Evolutionary conservation across 2,797 vertebrate species (phyloP), one percentile per base, ranked within the genome.

Genomic region (Diplodus puntazzo): DNA sequence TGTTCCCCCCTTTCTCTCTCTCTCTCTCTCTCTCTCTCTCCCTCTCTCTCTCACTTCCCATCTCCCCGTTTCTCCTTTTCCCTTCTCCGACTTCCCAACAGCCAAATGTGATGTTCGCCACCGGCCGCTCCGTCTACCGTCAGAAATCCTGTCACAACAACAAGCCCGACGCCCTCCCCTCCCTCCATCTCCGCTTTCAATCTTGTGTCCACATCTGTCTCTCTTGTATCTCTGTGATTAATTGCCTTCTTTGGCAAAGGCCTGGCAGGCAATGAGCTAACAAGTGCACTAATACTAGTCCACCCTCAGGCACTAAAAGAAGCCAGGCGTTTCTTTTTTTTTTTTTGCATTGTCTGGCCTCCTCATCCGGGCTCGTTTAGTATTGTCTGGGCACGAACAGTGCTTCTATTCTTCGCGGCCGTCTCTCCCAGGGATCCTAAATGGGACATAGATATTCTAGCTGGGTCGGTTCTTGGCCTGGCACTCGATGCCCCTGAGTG

Each of bases 391-490:
- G 48, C 59, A 71, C 61, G 71, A 93, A 94, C 93, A 93, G 92
- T 82, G 90, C 77, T 39, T 67, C 91, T 84, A 90, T 93, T 94
- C 89, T 95, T 87, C 73, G 62, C 75, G 14, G 67, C 57, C 64
- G 39, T 68, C 86, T 88, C 83, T 88, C 87, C 75, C 87, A 86
- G 83, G 84, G 83, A 90, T 90, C 77, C 89, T 88, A 90, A 92
- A 92, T 90, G 84, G 91, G 88, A 89, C 90, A 79, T 86, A 75
- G 93, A 93, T 93, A 94, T 90, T 90, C 90, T 86, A 94, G 88
- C 86, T 48, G 71, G 86, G 90, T 87, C 48, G 65, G 77, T 90
- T 87, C 68, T 90, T 86, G 80, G 85, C 81, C 77, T 45, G 88
- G 88, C 85, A 86, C 85, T 88, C 65, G 83, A 87, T 90, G 91